Conservation (phyloP, 1,140 invertebrate species). For the Colletes gigas region DNA sequence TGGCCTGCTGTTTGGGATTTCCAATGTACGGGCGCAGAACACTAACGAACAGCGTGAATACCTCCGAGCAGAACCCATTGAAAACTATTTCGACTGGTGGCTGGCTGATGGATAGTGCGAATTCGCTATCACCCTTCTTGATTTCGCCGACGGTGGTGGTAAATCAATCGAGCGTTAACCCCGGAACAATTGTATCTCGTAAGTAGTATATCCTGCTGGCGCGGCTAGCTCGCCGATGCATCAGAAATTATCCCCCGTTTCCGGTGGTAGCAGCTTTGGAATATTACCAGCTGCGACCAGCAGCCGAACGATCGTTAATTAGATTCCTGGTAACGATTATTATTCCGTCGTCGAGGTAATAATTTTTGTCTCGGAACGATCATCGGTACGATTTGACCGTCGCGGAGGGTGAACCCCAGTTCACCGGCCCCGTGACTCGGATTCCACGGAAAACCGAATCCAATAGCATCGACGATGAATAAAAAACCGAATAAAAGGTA, state of each 20-base stretch:
- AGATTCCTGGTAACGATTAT: constrained; percentile 37
- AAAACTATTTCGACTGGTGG: no score
- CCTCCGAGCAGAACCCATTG: no score
- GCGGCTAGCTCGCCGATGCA: constrained; percentile 12
- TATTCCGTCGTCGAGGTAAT: constrained; percentile 2
- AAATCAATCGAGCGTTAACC: constrained; percentile 22
- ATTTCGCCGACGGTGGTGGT: not conserved
- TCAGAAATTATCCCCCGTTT: constrained; percentile 42
- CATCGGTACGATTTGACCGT: not conserved
- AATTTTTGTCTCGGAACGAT: not conserved
- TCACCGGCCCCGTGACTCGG: not conserved
- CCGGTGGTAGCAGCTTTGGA: constrained; percentile 11
- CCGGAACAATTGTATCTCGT: constrained; percentile 26
- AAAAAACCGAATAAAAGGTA: constrained; percentile 16
- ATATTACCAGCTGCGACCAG: constrained; percentile 16
- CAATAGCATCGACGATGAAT: not conserved
- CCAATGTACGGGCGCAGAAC: no score
- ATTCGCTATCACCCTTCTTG: not conserved
- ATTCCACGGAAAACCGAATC: constrained; percentile 1
- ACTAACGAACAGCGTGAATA: no score
- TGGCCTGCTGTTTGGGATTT: no score
- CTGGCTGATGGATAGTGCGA: no score
- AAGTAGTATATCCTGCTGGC: constrained; percentile 32
- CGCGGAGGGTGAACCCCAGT: not conserved
- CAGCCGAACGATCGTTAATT: constrained; percentile 31